phyloP scores from a whole-genome alignment of 2,888 invertebrate genomes.

The Escarpia spicata region DNA sequence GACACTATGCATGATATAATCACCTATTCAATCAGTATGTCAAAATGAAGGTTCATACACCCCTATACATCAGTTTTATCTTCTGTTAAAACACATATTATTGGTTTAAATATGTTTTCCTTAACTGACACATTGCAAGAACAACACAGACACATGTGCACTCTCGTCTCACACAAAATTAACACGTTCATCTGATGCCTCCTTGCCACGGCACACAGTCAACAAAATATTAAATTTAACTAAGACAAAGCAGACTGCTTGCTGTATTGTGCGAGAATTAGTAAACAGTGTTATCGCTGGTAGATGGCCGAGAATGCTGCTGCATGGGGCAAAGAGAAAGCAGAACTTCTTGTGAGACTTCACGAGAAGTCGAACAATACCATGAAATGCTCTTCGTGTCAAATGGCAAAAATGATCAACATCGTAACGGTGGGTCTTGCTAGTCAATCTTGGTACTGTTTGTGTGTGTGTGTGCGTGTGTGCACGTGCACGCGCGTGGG shows the following conservation, averaged over 20 bases:
- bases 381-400: neutral
- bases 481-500: constrained; percentile 22
- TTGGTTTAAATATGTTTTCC: neutral
- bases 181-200: too few species aligned
- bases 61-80: too few species aligned
- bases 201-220: neutral
- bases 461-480: constrained; percentile 27
- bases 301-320: neutral
- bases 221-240: neutral
- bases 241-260: neutral
- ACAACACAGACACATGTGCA: neutral
- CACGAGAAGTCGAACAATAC: neutral
- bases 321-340: neutral
- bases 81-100: neutral
- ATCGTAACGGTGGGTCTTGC: neutral
- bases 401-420: neutral
- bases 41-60: neutral
- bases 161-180: neutral
- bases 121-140: neutral
- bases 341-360: neutral
- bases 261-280: neutral
- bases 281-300: neutral
- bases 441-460: too few species aligned
- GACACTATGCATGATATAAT: neutral
- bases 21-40: neutral